Base-by-base conservation (phyloP, 2,797 vertebrate species). In the Hippopotamyrus pictus region DNA sequence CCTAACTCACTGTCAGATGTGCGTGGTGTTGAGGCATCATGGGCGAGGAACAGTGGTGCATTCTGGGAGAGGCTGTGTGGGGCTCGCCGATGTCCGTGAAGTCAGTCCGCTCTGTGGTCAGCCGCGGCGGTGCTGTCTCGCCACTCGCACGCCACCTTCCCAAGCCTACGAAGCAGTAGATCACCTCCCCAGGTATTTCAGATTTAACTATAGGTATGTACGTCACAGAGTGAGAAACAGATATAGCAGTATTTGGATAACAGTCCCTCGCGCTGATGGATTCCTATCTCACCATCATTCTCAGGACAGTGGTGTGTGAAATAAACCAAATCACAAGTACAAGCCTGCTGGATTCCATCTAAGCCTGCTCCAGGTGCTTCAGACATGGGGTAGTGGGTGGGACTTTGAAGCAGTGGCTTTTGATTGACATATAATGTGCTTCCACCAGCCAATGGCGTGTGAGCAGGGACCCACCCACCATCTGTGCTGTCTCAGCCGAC, bases 361-460 rank as follows among this genome's bases (percentile, higher is more conserved):
- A 44, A 44, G 37, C 73, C 7, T 79, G 73, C 73, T 79, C 3
- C 73, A 41, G 51, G 44, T 89, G 86, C 59, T 91, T 90, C 93
- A 92, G 92, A 94, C 90, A 90, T 94, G 57, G 94, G 92, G 90
- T 8, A 79, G 86, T 93, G 92, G 92, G 87, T 84, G 89, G n/a
- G 50, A 54, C 94, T 94, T 94, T 91, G 84, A 48, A 92, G 92
- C 93, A 90, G 90, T 90, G 7, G 92, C 93, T 73, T 57, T 41
- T 94, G 91, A 94, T 93, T 95, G 95, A 93, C 92, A 94, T 90
- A 90, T 90, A 92, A 94, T 93, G 89, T 91, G 92, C 89, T 6
- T 87, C 90, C 92, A 92, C 92, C 89, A 93, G 90, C 90, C 89
- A 93, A 90, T 92, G 50, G 89, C 46, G 90, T 92, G 88, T 90